Conservation (phyloP, 2,797 vertebrate genomes). For the Pipistrellus pipistrellus region DNA sequence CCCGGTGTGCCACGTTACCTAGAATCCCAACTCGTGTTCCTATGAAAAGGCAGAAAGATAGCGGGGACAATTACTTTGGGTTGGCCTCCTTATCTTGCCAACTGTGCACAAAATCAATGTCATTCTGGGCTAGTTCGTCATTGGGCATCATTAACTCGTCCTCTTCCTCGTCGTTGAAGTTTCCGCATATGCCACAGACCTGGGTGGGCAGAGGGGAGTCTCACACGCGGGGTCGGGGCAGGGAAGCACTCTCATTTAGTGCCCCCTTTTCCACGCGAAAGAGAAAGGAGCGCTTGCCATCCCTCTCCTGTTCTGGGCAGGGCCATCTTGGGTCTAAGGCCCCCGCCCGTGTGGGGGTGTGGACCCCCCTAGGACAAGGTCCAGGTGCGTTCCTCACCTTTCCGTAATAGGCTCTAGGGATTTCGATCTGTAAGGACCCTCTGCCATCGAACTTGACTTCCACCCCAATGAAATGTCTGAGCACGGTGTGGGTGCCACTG, state of each 20-base stretch:
- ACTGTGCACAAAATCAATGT: constrained; percentile 91
- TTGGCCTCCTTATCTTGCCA: constrained; percentile 92
- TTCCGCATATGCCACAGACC: constrained; percentile 94
- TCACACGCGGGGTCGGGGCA: not conserved
- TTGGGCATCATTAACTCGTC: constrained; percentile 92
- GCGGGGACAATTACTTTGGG: constrained; percentile 86
- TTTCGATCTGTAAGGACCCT: constrained; percentile 90
- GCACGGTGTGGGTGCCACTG: constrained; percentile 88
- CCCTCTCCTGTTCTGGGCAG: not conserved
- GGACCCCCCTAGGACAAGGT: not conserved
- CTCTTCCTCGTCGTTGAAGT: constrained; percentile 89
- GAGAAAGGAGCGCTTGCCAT: not conserved
- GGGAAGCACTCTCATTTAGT: not conserved
- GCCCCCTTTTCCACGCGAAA: not conserved
- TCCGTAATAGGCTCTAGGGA: constrained; percentile 90
- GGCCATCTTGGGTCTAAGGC: not conserved
- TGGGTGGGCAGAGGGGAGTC: constrained; percentile 56
- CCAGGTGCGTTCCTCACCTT: constrained; percentile 86
- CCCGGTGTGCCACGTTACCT: not conserved
- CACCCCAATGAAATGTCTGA: constrained; percentile 90
- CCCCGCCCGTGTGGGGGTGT: not conserved
- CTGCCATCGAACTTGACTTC: constrained; percentile 92
- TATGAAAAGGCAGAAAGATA: not conserved
- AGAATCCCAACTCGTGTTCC: not conserved
- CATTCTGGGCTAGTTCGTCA: constrained; percentile 88